A percentile compares a stretch with the other conserved stretches of the same genome.
Evolutionary conservation across 2,888 invertebrate genomes (phyloP).

Genomic region (Agrochola lota): DNA sequence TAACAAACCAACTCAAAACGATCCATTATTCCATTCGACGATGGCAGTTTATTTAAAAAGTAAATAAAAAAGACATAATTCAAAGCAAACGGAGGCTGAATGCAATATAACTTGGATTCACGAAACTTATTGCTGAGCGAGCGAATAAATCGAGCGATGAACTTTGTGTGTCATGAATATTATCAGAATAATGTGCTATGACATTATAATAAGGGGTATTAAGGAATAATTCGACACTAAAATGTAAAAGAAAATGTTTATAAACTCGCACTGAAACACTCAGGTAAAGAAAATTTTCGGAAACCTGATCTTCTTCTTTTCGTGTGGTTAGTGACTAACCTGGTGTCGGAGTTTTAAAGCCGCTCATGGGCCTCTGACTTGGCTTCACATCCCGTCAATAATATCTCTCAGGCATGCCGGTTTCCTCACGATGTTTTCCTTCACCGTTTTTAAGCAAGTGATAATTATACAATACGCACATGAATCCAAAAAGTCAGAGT

Average conservation of each 20-base stretch:
- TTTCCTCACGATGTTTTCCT: too few species aligned
- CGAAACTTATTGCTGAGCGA: constrained; percentile 56
- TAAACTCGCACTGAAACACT: too few species aligned
- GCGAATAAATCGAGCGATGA: constrained; percentile 59
- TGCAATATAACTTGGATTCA: constrained; percentile 52
- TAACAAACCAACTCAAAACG: constrained; percentile 16
- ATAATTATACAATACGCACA: too few species aligned
- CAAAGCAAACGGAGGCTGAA: constrained; percentile 62
- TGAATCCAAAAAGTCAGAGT: too few species aligned
- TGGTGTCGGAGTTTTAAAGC: too few species aligned
- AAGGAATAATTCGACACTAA: background rate
- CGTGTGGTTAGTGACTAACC: too few species aligned
- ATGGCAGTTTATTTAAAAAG: constrained; percentile 50
- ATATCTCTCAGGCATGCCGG: too few species aligned
- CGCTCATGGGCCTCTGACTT: too few species aligned
- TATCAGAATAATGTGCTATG: constrained; percentile 13
- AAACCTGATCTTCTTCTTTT: too few species aligned
- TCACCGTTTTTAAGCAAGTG: too few species aligned
- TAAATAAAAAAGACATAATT: constrained; percentile 63
- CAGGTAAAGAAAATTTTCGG: too few species aligned
- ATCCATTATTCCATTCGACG: constrained; percentile 19
- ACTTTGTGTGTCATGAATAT: constrained; percentile 48
- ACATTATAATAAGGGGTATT: background rate
- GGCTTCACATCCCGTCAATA: too few species aligned
- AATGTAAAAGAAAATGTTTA: background rate